These are phyloP conservation scores for Oxytorus armatus DNA, from an alignment of 2,888 invertebrate species.

Conservation along the genomic window DNA sequence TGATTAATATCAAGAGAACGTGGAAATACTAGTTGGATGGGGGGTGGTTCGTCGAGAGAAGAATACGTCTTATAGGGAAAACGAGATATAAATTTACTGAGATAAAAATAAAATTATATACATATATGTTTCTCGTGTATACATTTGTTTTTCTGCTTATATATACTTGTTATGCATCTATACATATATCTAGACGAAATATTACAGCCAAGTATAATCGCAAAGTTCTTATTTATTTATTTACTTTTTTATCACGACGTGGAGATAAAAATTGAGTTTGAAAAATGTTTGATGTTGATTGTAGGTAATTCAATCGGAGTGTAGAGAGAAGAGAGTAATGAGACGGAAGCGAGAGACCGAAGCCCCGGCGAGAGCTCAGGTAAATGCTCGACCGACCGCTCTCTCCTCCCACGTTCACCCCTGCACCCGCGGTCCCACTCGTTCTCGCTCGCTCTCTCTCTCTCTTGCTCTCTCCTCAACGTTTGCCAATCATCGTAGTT, in stretches of 20 bases:
- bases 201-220: conserved; percentile 45
- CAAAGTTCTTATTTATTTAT: conserved; percentile 48
- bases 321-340: conserved; percentile 81
- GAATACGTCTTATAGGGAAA: conserved; percentile 40
- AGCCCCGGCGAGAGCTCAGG: conserved; percentile 76
- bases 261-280: conserved; percentile 79
- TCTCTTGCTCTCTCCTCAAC: conserved; percentile 41
- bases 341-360: conserved; percentile 80
- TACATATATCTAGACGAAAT: conserved; percentile 31
- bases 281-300: conserved; percentile 83
- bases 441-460: conserved; percentile 41
- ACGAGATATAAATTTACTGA: conserved; percentile 44
- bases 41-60: neutral
- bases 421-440: conserved; percentile 33
- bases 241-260: conserved; percentile 52
- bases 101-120: conserved; percentile 39
- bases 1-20: conserved; percentile 33
- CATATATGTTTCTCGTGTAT: conserved; percentile 10
- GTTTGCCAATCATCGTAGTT: conserved; percentile 55
- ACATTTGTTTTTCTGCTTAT: conserved; percentile 13
- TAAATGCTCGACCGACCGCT: conserved; percentile 76
- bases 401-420: conserved; percentile 66
- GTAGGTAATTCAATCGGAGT: conserved; percentile 81
- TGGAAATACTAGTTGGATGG: conserved; percentile 18
- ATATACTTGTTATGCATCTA: conserved; percentile 9